Conservation (phyloP, 2,888 invertebrate species). For the Xanthostigma xanthostigma region DNA sequence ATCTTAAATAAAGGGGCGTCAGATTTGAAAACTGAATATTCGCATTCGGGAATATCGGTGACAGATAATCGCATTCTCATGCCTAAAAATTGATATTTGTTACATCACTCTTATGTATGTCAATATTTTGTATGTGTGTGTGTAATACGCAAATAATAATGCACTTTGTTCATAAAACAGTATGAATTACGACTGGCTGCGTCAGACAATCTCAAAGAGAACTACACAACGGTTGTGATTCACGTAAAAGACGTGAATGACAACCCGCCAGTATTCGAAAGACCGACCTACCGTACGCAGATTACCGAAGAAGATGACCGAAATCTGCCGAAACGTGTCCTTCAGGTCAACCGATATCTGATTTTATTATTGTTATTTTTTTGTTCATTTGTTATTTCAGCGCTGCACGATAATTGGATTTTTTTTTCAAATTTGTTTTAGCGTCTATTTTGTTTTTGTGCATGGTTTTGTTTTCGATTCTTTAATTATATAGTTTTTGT, state of each 20-base stretch:
- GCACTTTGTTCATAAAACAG: conserved; percentile 30
- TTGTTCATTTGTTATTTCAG: conserved; percentile 8
- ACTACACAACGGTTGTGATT: conserved; percentile 92
- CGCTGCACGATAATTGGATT: conserved; percentile 4
- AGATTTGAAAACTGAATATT: no score
- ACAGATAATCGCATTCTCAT: no score
- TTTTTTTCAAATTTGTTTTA: conserved; percentile 5
- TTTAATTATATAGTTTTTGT: not conserved
- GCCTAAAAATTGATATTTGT: no score
- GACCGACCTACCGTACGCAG: conserved; percentile 87
- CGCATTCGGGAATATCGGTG: no score
- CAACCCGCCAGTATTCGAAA: conserved; percentile 92
- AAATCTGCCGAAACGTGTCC: conserved; percentile 82
- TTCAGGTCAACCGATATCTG: conserved; percentile 44
- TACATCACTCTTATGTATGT: no score
- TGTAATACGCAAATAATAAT: not conserved
- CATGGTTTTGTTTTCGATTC: not conserved
- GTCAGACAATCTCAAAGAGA: conserved; percentile 92
- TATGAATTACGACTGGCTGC: conserved; percentile 89
- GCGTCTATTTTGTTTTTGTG: not conserved
- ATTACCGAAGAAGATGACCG: conserved; percentile 93
- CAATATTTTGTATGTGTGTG: no score
- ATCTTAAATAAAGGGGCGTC: no score
- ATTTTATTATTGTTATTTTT: conserved; percentile 13
- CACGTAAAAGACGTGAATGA: conserved; percentile 97